These are phyloP conservation scores for Bugula neritina DNA, from an alignment of 2,888 invertebrate genomes.

Conservation along the genomic window DNA sequence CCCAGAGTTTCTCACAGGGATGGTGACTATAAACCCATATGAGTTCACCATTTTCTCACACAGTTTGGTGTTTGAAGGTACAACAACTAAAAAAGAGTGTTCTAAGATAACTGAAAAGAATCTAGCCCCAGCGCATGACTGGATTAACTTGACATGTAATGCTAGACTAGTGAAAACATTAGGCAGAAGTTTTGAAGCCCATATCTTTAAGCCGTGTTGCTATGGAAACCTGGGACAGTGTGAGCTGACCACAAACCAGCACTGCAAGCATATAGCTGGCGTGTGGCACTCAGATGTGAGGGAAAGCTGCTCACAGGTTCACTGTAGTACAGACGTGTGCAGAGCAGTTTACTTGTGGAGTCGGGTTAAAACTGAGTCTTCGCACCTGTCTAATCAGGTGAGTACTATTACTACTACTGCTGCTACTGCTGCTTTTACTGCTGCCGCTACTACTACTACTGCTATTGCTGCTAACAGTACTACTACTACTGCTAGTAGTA, in stretches of 20 bases:
- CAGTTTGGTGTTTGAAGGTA: too few species aligned
- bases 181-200: background rate
- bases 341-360: background rate
- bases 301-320: conserved; percentile 11
- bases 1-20: too few species aligned
- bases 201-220: conserved; percentile 26
- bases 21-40: too few species aligned
- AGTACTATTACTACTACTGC: too few species aligned
- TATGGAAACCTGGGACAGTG: conserved; percentile 23
- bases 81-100: conserved; percentile 8
- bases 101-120: background rate
- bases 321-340: conserved; percentile 19
- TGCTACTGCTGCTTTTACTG: too few species aligned
- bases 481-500: too few species aligned
- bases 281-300: background rate
- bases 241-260: background rate
- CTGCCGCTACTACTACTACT: too few species aligned
- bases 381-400: background rate
- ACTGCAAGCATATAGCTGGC: conserved; percentile 20
- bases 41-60: too few species aligned
- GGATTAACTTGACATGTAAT: conserved; percentile 17
- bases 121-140: background rate
- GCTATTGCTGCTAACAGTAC: too few species aligned
- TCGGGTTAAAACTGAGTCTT: background rate
- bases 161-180: background rate